Evolutionary conservation across 30 jellyfish, hydroid and myxozoan species (phyloP).

Genomic region (Turritopsis dohrnii): DNA sequence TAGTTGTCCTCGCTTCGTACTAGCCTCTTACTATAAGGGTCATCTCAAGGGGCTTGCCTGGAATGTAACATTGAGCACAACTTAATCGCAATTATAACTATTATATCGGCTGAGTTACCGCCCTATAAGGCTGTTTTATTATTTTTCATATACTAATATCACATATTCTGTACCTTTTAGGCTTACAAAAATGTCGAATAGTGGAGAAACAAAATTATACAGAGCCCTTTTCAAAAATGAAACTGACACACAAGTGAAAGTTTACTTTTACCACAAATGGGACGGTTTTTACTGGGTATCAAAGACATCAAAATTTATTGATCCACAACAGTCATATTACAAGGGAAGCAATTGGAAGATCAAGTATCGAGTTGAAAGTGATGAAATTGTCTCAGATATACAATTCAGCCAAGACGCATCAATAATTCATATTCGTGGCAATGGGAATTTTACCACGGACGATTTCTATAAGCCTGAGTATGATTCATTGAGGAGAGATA

Average conservation of each 20-base stretch:
- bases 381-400: background rate
- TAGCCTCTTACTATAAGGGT: no score
- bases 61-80: no score
- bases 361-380: background rate
- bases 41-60: no score
- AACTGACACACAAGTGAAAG: background rate
- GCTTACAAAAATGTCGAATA: background rate
- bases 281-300: background rate
- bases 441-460: background rate
- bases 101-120: no score
- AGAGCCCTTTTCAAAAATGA: background rate
- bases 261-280: background rate
- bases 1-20: no score
- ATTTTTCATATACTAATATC: no score
- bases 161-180: background rate
- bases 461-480: background rate
- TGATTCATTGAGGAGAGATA: background rate
- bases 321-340: background rate
- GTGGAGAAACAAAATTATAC: background rate
- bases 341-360: background rate
- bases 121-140: no score
- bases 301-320: background rate
- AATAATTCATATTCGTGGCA: background rate
- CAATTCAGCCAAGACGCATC: background rate
- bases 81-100: no score